These are phyloP conservation scores for Agrochola litura DNA, from an alignment of 2,888 invertebrate species.

Conservation along the genomic window DNA sequence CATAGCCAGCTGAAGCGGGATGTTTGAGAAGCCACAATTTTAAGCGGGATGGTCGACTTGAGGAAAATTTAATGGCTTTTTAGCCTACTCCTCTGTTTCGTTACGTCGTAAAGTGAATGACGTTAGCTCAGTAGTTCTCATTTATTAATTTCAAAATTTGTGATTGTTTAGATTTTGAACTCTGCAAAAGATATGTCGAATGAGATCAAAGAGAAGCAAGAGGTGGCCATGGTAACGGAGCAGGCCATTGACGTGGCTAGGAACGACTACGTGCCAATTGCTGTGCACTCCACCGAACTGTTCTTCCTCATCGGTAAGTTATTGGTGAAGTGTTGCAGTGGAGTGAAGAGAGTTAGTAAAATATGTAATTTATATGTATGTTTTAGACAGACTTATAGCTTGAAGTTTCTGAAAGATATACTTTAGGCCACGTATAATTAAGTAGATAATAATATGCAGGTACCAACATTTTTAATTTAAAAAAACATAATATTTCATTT, in stretches of 20 bases:
- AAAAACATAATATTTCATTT: neutral
- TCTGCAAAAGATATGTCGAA: constrained; percentile 97
- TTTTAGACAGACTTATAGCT: neutral
- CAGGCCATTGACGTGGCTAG: constrained; percentile 96
- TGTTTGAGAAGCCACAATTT: neutral
- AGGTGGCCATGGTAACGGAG: constrained; percentile 96
- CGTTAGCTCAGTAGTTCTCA: too few relatives aligned
- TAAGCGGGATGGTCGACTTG: neutral
- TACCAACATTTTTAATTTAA: too few relatives aligned
- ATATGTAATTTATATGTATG: neutral
- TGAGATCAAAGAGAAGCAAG: constrained; percentile 97
- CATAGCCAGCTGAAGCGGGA: neutral
- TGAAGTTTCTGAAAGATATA: neutral
- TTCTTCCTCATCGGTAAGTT: constrained; percentile 96
- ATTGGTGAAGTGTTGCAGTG: neutral
- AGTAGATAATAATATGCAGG: neutral
- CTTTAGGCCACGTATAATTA: neutral
- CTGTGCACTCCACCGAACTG: constrained; percentile 96
- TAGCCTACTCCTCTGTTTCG: neutral
- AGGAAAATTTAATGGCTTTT: neutral
- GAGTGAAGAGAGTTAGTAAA: neutral
- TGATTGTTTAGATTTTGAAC: constrained; percentile 92
- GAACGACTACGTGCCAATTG: constrained; percentile 96
- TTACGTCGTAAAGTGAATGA: neutral
- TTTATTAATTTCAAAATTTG: neutral